Base-by-base conservation (phyloP, 2,797 vertebrate genomes). In the Taenioides sp. region DNA sequence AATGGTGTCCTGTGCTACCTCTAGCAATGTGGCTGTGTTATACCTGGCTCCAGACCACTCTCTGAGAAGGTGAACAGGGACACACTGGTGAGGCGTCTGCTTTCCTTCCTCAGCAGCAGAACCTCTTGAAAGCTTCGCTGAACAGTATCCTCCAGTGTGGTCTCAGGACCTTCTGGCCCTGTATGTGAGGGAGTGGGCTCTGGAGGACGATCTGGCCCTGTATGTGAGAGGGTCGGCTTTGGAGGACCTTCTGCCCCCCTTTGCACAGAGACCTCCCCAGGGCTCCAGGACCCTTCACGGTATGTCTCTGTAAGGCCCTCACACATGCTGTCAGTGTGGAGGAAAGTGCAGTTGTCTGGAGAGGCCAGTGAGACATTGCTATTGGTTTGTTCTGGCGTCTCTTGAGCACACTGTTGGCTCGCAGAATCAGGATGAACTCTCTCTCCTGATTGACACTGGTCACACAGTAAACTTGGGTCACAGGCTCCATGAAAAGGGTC, bases 71-170 rank as follows among this genome's bases (percentile, higher is more conserved):
- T 94, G 82, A 92, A 94, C 85, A 94, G 94, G 52, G 96, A 94
- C 71, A 94, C 88, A 73, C 94, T 94, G 86, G 95, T 82, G 25
- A 97, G 94, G 74, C 91, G 95, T 58, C 94, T 95, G 81, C 89
- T 95, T 79, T 97, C 95, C 67, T 95, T 94, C 87, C 97, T 99
- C 83, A 98, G 95, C 73, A 86, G 92, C 72, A 99, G 92, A 72
- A 98, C 96, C 70, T 95, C 96, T 90, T 98, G 97, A 90, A 99
- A 98, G 86, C 93, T 97, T 88, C 91, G 95, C 87, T 96, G 92
- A 90, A 96, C 96, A 74, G 7, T 78, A 79, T 50, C 57, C 78
- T 62, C 80, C 86, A 57, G 62, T 34, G 65, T 81, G 71, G 4
- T 16, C 27, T 71, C 79, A 0, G 40, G 17, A 60, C 67, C 69